A percentile compares a stretch with the other conserved stretches of the same genome.
Evolutionary conservation across 1,140 invertebrate genomes (phyloP).

Genomic region (Macrostomum lignano): DNA sequence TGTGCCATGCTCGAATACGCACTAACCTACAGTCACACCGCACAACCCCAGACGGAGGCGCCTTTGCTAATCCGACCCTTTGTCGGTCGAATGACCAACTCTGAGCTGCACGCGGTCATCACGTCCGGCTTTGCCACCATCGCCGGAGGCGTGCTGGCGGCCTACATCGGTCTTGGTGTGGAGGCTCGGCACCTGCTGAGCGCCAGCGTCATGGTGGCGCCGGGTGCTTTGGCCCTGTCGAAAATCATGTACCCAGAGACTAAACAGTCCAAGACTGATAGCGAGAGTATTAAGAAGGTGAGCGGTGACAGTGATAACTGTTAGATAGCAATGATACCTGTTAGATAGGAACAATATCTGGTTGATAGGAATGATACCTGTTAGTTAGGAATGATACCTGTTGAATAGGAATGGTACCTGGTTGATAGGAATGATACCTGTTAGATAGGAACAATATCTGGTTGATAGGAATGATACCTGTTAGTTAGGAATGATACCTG

Average conservation of each 20-base stretch:
- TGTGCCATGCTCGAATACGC: no score
- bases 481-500: no score
- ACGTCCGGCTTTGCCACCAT: conserved; percentile 22
- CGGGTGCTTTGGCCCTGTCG: conserved; percentile 7
- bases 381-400: no score
- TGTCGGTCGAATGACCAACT: conserved; percentile 15
- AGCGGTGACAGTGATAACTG: no score
- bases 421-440: no score
- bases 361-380: no score
- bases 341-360: no score
- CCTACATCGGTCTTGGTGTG: conserved; percentile 13
- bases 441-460: no score
- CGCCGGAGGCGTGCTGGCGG: conserved; percentile 15
- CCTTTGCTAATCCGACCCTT: conserved; percentile 19
- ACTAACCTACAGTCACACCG: background rate
- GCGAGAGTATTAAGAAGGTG: conserved; percentile 9
- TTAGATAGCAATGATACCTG: no score
- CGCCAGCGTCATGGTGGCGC: conserved; percentile 8
- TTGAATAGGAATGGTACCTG: no score
- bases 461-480: no score
- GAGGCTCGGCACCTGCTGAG: conserved; percentile 10
- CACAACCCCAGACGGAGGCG: conserved; percentile 21
- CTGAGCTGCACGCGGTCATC: conserved; percentile 20
- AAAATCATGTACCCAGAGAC: conserved; percentile 9
- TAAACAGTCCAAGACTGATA: conserved; percentile 25